A percentile compares a stretch with the other conserved stretches of the same genome.
Conservation (phyloP, 2,113 vertebrate genomes). For the Seriola rivoliana region DNA sequence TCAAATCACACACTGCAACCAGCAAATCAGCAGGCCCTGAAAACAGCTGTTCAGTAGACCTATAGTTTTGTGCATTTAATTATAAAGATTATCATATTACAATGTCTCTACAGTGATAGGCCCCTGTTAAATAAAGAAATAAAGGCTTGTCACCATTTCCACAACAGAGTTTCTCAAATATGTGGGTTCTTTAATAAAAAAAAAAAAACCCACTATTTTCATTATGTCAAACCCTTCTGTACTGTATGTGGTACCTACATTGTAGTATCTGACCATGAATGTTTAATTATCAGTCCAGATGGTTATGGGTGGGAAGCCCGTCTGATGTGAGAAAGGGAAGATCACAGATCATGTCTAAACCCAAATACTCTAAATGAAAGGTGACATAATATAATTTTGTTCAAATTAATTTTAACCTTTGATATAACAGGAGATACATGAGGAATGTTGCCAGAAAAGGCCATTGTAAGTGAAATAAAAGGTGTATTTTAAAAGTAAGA, state of each 20-base stretch:
- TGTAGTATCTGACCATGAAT: neutral
- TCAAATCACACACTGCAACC: slow-evolving; percentile 45
- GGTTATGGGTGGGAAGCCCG: slow-evolving; percentile 23
- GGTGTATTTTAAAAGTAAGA: neutral
- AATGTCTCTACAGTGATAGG: neutral
- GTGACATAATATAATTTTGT: neutral
- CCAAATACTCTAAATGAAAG: neutral
- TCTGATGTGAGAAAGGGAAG: neutral
- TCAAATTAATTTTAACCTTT: neutral
- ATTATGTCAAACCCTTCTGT: neutral
- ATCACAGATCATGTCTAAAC: neutral
- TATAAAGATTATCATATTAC: neutral
- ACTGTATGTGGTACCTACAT: neutral
- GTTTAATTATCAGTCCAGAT: slow-evolving; percentile 28
- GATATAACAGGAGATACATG: neutral
- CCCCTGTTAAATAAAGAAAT: neutral
- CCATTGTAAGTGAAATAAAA: neutral
- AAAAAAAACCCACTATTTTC: neutral
- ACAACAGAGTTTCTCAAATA: neutral
- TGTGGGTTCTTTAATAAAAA: neutral
- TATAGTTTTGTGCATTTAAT: slow-evolving; percentile 14
- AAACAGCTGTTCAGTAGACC: slow-evolving; percentile 38
- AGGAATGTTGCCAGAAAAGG: neutral
- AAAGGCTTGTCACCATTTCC: neutral
- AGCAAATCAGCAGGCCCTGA: slow-evolving; percentile 22